Percentiles rank a stretch among this genome's conserved stretches.
phyloP scores from a whole-genome alignment of 2,797 vertebrate species.

The Pogoniulus pusillus region DNA sequence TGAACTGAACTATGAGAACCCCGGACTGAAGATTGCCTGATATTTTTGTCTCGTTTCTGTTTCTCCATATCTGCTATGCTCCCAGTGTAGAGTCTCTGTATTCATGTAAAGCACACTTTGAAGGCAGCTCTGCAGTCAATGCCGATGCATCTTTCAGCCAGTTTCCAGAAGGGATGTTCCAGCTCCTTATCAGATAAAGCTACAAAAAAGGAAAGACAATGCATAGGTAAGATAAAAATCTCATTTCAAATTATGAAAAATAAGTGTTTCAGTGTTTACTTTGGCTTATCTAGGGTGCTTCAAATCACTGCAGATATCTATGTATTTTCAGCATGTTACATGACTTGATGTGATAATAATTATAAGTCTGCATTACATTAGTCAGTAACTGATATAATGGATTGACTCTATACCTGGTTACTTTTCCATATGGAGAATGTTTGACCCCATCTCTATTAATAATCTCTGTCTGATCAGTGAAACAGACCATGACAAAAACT shows the following conservation, averaged over 20 bases:
- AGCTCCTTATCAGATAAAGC: not conserved
- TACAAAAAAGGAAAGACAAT: not conserved
- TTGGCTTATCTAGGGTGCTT: not conserved
- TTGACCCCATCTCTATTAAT: not conserved
- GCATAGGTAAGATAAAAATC: not conserved
- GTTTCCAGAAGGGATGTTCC: not conserved
- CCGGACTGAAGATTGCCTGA: not conserved
- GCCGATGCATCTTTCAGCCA: not conserved
- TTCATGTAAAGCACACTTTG: not conserved
- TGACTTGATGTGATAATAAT: not conserved
- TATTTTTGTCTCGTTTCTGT: not conserved
- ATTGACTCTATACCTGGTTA: not conserved
- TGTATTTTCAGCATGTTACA: not conserved
- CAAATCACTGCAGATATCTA: not conserved
- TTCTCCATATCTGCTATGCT: not conserved
- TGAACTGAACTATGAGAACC: not conserved
- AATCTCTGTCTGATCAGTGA: conserved; percentile 1
- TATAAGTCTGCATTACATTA: not conserved
- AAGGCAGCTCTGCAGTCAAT: not conserved
- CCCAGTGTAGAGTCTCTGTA: not conserved
- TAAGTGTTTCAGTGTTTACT: not conserved
- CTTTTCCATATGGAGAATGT: not conserved
- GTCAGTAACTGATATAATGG: not conserved
- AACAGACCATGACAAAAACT: conserved; percentile 36
- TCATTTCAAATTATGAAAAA: not conserved